A percentile compares a stretch with the other conserved stretches of the same genome.
phyloP scores from a whole-genome alignment of 2,113 vertebrate species.

The Mustela nigripes region DNA sequence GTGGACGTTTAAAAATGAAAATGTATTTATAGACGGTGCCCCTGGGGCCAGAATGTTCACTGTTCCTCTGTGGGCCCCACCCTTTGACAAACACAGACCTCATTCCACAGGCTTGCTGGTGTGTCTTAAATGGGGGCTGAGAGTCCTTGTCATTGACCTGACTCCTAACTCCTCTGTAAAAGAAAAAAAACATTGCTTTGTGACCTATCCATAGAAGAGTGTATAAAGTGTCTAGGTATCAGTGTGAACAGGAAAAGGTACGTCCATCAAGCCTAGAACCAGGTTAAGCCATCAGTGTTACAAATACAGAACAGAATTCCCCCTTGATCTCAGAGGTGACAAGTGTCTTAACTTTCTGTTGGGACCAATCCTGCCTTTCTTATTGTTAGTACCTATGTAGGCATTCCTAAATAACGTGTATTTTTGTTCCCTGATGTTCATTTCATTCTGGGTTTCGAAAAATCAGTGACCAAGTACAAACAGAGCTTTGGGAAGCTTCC shows the following conservation, averaged over 20 bases:
- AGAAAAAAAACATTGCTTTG: neutral
- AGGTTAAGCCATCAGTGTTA: neutral
- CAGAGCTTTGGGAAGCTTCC: neutral
- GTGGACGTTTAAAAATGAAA: slow-evolving; percentile 52
- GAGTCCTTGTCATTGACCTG: neutral
- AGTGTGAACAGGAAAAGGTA: neutral
- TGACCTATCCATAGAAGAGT: neutral
- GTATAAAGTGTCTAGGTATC: neutral
- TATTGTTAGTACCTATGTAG: neutral
- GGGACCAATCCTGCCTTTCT: neutral
- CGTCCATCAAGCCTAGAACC: neutral
- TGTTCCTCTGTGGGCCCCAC: slow-evolving; percentile 6
- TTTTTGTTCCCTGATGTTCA: neutral
- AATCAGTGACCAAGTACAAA: neutral
- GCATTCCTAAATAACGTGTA: neutral
- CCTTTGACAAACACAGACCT: neutral
- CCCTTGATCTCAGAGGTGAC: neutral
- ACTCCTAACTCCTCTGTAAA: neutral
- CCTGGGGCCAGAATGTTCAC: slow-evolving; percentile 34
- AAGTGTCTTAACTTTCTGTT: neutral
- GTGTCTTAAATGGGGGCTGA: neutral
- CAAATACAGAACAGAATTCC: neutral
- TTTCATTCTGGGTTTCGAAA: neutral
- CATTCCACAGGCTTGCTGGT: neutral
- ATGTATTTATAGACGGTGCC: slow-evolving; percentile 63